Conservation (phyloP, 2,113 vertebrate genomes). For the Rhea americana region DNA sequence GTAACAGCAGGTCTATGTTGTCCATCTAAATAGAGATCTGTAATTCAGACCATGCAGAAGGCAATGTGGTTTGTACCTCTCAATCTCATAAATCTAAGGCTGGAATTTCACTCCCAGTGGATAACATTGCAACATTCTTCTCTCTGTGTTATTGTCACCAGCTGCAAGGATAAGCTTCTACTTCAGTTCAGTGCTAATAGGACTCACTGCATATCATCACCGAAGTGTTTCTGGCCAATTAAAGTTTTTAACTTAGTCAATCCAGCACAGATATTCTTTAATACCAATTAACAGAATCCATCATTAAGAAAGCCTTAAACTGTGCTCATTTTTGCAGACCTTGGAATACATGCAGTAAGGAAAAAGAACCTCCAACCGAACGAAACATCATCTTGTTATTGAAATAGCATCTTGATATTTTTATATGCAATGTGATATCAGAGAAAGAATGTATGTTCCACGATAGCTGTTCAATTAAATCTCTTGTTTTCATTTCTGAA, state of each 20-base stretch:
- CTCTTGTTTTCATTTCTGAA: slow-evolving; percentile 40
- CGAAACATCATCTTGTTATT: not conserved
- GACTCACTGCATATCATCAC: slow-evolving; percentile 38
- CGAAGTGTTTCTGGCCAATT: slow-evolving; percentile 60
- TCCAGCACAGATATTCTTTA: slow-evolving; percentile 67
- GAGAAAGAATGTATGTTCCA: slow-evolving; percentile 15
- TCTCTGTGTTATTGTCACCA: not conserved
- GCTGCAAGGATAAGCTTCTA: slow-evolving; percentile 38
- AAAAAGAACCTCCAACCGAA: not conserved
- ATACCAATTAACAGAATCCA: slow-evolving; percentile 57
- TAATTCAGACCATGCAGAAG: slow-evolving; percentile 75
- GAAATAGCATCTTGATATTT: not conserved
- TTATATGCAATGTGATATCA: not conserved
- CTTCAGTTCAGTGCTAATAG: slow-evolving; percentile 51
- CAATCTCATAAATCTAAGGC: slow-evolving; percentile 66
- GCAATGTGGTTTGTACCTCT: slow-evolving; percentile 51
- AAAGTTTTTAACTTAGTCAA: slow-evolving; percentile 65
- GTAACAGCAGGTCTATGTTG: slow-evolving; percentile 61
- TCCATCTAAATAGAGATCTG: slow-evolving; percentile 73
- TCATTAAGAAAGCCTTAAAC: slow-evolving; percentile 26
- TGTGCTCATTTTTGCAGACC: not conserved
- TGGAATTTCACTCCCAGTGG: slow-evolving; percentile 37
- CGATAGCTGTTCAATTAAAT: slow-evolving; percentile 58
- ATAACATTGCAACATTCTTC: not conserved
- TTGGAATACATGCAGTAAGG: not conserved